Conservation (phyloP, 2,113 vertebrate genomes). For the Melanocharis versteri region DNA sequence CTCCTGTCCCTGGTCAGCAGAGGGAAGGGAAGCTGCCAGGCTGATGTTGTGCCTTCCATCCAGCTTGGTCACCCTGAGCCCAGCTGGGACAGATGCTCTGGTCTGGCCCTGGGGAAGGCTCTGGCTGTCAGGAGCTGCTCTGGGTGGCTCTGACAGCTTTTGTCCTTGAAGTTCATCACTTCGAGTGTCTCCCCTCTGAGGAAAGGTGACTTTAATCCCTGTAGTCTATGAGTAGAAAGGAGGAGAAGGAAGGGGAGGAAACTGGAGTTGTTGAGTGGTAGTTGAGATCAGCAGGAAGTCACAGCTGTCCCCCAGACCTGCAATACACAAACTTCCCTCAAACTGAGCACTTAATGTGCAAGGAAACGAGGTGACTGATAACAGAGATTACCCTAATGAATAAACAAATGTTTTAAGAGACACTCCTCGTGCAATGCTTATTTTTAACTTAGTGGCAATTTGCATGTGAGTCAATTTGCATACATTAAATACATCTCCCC, state of each 20-base stretch:
- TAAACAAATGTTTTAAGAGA: conserved; percentile 69
- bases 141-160: background rate
- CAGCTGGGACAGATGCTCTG: background rate
- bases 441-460: conserved; percentile 75
- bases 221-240: background rate
- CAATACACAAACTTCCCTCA: conserved; percentile 40
- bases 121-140: background rate
- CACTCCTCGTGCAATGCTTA: conserved; percentile 61
- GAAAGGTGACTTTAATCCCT: background rate
- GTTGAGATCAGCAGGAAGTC: background rate
- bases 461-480: conserved; percentile 79
- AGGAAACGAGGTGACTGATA: conserved; percentile 42
- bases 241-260: background rate
- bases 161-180: background rate
- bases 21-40: background rate
- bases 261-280: background rate
- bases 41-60: background rate
- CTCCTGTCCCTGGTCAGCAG: background rate
- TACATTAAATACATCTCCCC: conserved; percentile 74
- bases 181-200: background rate
- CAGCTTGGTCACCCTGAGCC: background rate
- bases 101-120: background rate
- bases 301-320: background rate
- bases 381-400: conserved; percentile 71
- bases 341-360: conserved; percentile 42